Evolutionary conservation across 2,797 vertebrate species (phyloP), one percentile per base, ranked within the genome.

Genomic region (Thaleichthys pacificus): DNA sequence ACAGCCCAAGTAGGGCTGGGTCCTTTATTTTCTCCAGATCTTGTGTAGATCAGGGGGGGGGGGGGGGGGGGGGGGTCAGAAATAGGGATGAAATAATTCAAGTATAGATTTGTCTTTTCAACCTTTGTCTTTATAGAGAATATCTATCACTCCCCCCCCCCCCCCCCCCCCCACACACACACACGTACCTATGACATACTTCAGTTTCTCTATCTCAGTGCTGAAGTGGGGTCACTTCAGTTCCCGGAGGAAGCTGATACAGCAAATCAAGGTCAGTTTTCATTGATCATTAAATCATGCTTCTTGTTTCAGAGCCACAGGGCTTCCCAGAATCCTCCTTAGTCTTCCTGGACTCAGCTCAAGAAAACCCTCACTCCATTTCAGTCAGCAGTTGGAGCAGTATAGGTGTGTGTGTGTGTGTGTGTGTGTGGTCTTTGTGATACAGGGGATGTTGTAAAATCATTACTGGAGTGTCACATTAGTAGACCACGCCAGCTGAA

Each of bases 241-340:
- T 73, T 79, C 78, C 14, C 26, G 57, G 8, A 68, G 85, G 78
- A 88, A 85, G 73, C 77, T 80, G 83, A 89, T 89, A 86, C 86
- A 73, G 84, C 80, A 86, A 86, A 68, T 72, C 80, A 80, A 81
- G 82, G 87, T 85, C 83, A 73, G 73, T 82, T 86, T 84, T 77
- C 73, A 89, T 85, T 85, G 89, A 91, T 89, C 86, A 80, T 72
- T 84, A 85, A 90, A 88, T 85, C 78, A 77, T 83, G 87, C 72
- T 81, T 47, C 38, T 47, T 47, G 61, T 62, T 70, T 61, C 58
- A 22, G 9, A 26, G 22, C n/a, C 24, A 24, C 56, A 58, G 56
- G 15, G 6, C 2, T 58, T 58, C 56, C 56, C 15, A 58, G 56
- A n/a, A 58, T 22, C 56, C 21, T n/a, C 4, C n/a, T 22, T 42